These are phyloP conservation scores for Drosophila sp. DNA, from an alignment of 1,140 invertebrate species.

Conservation along the genomic window DNA sequence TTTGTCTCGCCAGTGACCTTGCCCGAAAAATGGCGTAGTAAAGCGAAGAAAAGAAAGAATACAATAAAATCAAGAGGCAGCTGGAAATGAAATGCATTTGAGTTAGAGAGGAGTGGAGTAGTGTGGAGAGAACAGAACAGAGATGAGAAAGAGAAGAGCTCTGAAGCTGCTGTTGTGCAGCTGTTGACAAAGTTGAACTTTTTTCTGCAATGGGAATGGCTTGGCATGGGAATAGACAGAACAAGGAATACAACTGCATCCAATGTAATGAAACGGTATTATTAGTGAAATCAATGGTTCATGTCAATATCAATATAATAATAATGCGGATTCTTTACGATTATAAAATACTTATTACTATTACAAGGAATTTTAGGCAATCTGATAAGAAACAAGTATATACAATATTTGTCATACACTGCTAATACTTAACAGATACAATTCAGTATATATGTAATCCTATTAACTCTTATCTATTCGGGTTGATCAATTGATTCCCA, in stretches of 20 bases:
- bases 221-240: slow-evolving; percentile 9
- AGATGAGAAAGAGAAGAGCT: slow-evolving; percentile 14
- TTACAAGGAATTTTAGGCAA: no score
- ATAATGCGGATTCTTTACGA: no score
- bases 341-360: no score
- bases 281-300: background rate
- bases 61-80: slow-evolving; percentile 25
- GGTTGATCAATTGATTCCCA: no score
- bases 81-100: slow-evolving; percentile 63
- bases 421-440: no score
- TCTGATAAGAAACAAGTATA: no score
- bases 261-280: slow-evolving; percentile 60
- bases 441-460: no score
- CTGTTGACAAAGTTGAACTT: slow-evolving; percentile 57
- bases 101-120: slow-evolving; percentile 9
- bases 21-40: slow-evolving; percentile 81
- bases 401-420: no score
- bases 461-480: no score
- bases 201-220: slow-evolving; percentile 2
- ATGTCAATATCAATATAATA: background rate
- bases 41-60: slow-evolving; percentile 39
- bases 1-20: slow-evolving; percentile 82
- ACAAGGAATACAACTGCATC: background rate
- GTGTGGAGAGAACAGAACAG: background rate
- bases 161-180: slow-evolving; percentile 44